These are phyloP conservation scores for Labeo catla DNA, from an alignment of 2,113 vertebrate species.

Conservation along the genomic window DNA sequence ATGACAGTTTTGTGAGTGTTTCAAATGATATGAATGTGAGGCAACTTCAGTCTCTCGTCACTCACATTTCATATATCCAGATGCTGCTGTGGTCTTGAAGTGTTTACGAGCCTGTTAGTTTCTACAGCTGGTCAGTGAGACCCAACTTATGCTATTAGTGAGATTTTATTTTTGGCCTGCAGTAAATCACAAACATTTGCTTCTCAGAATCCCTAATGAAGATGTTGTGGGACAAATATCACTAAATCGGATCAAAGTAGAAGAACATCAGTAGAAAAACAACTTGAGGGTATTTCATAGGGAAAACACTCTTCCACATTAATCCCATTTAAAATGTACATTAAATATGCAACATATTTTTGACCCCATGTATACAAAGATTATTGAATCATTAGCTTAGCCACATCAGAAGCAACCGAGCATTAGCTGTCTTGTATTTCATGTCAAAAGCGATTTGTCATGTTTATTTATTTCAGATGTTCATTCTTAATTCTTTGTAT, in stretches of 20 bases:
- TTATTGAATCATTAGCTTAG: not conserved
- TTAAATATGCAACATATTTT: no score
- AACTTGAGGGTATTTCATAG: not conserved
- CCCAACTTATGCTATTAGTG: not conserved
- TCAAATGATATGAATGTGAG: not conserved
- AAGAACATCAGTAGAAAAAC: slow-evolving; percentile 2
- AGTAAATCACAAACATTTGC: not conserved
- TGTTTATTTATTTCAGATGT: not conserved
- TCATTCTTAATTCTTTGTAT: not conserved
- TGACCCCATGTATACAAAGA: no score
- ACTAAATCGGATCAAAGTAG: not conserved
- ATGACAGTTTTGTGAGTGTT: not conserved
- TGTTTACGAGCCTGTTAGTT: not conserved
- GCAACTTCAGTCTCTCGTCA: not conserved
- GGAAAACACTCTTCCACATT: no score
- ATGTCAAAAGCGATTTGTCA: not conserved
- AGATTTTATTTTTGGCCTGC: slow-evolving; percentile 28
- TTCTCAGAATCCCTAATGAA: not conserved
- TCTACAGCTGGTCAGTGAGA: slow-evolving; percentile 6
- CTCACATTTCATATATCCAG: not conserved
- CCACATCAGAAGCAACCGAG: not conserved
- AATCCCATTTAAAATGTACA: no score
- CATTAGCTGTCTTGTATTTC: not conserved
- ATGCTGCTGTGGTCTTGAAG: not conserved
- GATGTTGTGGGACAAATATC: not conserved